Base-by-base conservation (phyloP, 2,797 vertebrate species). In the Cuculus canorus region DNA sequence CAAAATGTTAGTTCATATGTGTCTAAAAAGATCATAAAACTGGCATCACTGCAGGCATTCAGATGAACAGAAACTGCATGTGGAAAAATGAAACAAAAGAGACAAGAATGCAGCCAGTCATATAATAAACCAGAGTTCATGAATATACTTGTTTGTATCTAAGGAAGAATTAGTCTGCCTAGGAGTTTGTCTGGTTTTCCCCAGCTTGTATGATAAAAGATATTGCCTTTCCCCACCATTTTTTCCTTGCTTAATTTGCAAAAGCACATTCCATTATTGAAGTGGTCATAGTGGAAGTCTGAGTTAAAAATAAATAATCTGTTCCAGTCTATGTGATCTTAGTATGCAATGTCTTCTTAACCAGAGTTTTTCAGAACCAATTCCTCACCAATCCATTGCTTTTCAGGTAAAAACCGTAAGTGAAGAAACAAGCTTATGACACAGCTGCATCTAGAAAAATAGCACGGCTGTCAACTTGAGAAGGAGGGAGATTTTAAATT, bases 121-220 rank as follows among this genome's bases (percentile, higher is more conserved):
- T 68, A 92, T 56, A 64, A 93, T 91, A 60, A 87, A 76, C 9
- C 30, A 77, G 54, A 89, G 75, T 85, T 93, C 87, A 85, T 71
- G 45, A 71, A 82, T 23, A 27, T 84, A 12, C 48, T 92, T 83
- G 61, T 45, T 93, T 87, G 22, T 48, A 37, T 64, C 56, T 64
- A 56, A 91, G 57, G 72, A 92, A 80, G 48, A 95, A 30, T n/a
- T 85, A 43, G 12, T 66, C 28, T 70, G 47, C 35, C 60, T 87
- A 78, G 65, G 77, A 82, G 41, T 52, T 59, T 73, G 45, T 60
- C 71, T 87, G 73, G 14, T 85, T 93, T 85, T 76, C 23, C 45
- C 56, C 39, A 50, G 28, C 22, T 85, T 73, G 32, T 66, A 32
- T 73, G 88, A 77, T 60, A 81, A 77, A 93, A 88, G 23, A 61